Conservation (phyloP, 2,113 vertebrate species). For the Sinosuthora webbiana region DNA sequence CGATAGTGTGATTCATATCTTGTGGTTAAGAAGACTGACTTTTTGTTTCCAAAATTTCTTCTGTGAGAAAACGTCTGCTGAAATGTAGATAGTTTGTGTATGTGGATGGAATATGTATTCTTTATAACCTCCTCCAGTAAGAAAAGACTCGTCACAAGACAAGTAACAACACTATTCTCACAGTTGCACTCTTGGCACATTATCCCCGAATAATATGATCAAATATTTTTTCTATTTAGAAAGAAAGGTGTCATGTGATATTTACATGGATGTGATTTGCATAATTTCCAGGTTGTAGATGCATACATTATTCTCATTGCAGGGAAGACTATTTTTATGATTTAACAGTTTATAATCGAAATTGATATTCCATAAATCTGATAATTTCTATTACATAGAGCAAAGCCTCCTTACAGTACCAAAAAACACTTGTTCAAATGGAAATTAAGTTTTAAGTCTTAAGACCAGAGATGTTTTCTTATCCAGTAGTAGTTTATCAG, state of each 20-base stretch:
- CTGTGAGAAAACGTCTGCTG: constrained; percentile 11
- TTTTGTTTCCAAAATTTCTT: constrained; percentile 49
- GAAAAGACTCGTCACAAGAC: background rate
- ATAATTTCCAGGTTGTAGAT: background rate
- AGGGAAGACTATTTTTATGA: background rate
- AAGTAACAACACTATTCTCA: background rate
- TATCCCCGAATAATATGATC: background rate
- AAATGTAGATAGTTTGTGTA: constrained; percentile 17
- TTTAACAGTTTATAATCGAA: background rate
- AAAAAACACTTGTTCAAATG: background rate
- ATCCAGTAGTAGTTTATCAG: background rate
- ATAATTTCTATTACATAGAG: background rate
- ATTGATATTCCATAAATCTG: background rate
- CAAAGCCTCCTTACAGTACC: background rate
- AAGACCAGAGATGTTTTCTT: background rate
- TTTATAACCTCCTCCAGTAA: background rate
- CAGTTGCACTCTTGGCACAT: background rate
- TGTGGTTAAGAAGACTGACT: constrained; percentile 32
- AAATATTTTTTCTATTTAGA: background rate
- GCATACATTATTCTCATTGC: background rate
- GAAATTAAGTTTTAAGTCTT: background rate
- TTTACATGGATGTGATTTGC: background rate
- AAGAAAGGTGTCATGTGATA: background rate
- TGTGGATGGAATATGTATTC: background rate
- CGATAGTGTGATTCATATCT: constrained; percentile 40